A percentile compares a stretch with the other conserved stretches of the same genome.
Evolutionary conservation across 2,888 invertebrate genomes (phyloP).

Genomic region (Polylopha cassiicola): DNA sequence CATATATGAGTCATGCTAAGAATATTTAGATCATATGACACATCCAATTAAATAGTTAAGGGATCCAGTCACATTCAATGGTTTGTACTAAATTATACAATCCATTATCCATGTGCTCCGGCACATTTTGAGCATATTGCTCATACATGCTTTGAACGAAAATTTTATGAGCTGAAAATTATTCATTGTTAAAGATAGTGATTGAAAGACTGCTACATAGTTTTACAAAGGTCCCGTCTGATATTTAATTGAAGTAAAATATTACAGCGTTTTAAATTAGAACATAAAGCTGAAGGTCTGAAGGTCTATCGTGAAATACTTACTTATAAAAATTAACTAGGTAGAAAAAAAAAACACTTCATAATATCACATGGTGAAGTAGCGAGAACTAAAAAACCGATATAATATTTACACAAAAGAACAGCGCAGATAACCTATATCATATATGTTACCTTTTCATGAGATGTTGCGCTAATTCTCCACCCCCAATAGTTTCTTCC

Average conservation of each 20-base stretch:
- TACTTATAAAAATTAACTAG: background rate
- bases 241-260: too few relatives aligned
- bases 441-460: slow-evolving; percentile 55
- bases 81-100: too few relatives aligned
- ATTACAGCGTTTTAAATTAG: too few relatives aligned
- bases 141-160: too few relatives aligned
- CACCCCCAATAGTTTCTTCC: slow-evolving; percentile 76
- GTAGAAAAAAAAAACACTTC: background rate
- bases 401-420: background rate
- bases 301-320: too few relatives aligned
- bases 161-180: too few relatives aligned
- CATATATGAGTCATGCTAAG: slow-evolving; percentile 28
- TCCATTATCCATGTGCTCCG: too few relatives aligned
- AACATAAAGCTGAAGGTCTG: too few relatives aligned
- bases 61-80: too few relatives aligned
- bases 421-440: slow-evolving; percentile 27
- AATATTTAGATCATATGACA: slow-evolving; percentile 29
- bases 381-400: slow-evolving; percentile 6
- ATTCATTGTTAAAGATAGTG: too few relatives aligned
- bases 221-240: background rate
- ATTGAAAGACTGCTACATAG: too few relatives aligned
- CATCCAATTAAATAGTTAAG: slow-evolving; percentile 22
- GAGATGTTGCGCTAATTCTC: slow-evolving; percentile 63
- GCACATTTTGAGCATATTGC: too few relatives aligned
- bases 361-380: slow-evolving; percentile 1